Conservation (phyloP, 35 echinoderm and acorn worm species). For the Heliocidaris tuberculata region DNA sequence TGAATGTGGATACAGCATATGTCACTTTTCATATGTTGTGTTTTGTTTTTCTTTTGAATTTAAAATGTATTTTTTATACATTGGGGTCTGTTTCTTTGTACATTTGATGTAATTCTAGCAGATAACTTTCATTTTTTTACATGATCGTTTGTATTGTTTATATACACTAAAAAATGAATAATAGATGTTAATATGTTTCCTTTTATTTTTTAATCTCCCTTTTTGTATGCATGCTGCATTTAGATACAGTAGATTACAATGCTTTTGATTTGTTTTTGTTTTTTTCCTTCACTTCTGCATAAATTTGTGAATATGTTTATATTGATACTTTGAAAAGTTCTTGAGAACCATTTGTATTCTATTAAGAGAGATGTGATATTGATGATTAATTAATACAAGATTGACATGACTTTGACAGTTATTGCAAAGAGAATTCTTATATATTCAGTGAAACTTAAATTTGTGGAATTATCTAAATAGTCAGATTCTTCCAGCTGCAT, state of each 20-base stretch:
- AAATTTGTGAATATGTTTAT: background rate
- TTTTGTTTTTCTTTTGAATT: background rate
- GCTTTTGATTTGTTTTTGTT: background rate
- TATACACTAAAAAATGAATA: background rate
- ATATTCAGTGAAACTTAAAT: background rate
- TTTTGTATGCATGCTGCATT: constrained; percentile 17
- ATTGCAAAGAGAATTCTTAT: background rate
- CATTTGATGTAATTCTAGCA: constrained; percentile 12
- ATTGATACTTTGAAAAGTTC: background rate
- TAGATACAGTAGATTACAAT: background rate
- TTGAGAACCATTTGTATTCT: constrained; percentile 11
- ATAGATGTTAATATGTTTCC: constrained; percentile 6
- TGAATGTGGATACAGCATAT: constrained; percentile 18
- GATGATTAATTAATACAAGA: constrained; percentile 6
- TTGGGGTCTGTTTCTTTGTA: constrained; percentile 7
- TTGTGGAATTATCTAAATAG: background rate
- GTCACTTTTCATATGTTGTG: background rate
- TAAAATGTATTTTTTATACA: constrained; percentile 31
- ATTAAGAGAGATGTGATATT: background rate
- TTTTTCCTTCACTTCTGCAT: background rate
- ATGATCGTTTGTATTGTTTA: constrained; percentile 9
- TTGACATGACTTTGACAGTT: background rate
- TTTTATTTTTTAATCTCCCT: constrained; percentile 13
- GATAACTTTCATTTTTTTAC: constrained; percentile 27
- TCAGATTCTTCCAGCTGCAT: background rate